A percentile compares a stretch with the other conserved stretches of the same genome.
These are phyloP conservation scores for Caenorhabditis zanzibari DNA, from an alignment of 2,888 invertebrate genomes.

Conservation along the genomic window DNA sequence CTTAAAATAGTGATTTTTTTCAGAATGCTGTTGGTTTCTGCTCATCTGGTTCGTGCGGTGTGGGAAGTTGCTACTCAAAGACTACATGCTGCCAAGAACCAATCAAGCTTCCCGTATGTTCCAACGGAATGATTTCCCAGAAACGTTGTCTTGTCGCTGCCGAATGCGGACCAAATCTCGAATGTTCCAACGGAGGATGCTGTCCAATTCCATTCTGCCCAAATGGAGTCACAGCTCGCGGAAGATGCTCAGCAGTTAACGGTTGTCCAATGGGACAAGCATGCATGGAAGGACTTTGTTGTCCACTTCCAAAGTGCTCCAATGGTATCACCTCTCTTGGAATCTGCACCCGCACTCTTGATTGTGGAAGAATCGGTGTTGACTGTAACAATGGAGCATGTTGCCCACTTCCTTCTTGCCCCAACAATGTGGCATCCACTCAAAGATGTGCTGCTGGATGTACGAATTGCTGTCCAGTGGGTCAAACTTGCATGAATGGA, in stretches of 20 bases:
- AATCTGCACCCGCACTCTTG: constrained; percentile 74
- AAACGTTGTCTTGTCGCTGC: constrained; percentile 60
- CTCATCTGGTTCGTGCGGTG: constrained; percentile 70
- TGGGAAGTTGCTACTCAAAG: constrained; percentile 68
- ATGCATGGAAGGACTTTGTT: constrained; percentile 79
- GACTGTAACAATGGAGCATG: constrained; percentile 79
- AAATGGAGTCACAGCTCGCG: constrained; percentile 73
- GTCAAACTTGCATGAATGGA: constrained; percentile 72
- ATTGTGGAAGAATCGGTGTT: constrained; percentile 77
- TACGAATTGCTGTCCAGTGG: constrained; percentile 71
- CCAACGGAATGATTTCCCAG: constrained; percentile 61
- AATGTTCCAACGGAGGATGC: constrained; percentile 82
- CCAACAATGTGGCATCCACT: constrained; percentile 66
- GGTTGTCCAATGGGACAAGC: constrained; percentile 71
- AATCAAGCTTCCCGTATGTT: constrained; percentile 53
- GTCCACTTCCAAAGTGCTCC: constrained; percentile 79
- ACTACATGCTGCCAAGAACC: constrained; percentile 78
- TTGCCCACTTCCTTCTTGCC: constrained; percentile 78
- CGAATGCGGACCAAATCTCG: constrained; percentile 79
- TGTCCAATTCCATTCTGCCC: constrained; percentile 82
- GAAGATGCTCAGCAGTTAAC: constrained; percentile 65
- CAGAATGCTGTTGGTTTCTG: constrained; percentile 75
- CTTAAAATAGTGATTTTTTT: not conserved
- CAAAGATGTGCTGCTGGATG: constrained; percentile 71
- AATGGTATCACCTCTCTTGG: constrained; percentile 74